These are phyloP conservation scores for Melanotaenia nigrans DNA, from an alignment of 2,797 vertebrate species.

Conservation along the genomic window DNA sequence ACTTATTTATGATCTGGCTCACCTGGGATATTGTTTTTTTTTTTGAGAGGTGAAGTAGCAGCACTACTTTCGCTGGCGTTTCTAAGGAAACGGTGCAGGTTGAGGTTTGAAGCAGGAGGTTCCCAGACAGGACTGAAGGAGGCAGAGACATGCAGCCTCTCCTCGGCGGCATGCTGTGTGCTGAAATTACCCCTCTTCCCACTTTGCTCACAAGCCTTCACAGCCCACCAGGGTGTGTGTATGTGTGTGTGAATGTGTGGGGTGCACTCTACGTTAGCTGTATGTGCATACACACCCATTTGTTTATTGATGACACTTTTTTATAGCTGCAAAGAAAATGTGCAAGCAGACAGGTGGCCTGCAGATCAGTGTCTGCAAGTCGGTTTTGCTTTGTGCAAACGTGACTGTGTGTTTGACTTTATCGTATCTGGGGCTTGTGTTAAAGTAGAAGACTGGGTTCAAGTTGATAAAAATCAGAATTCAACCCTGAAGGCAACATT, in stretches of 20 bases:
- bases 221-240: slow-evolving; percentile 61
- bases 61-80: slow-evolving; percentile 39
- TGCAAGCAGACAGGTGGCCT: slow-evolving; percentile 16
- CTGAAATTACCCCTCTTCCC: slow-evolving; percentile 63
- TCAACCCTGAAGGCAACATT: slow-evolving; percentile 35
- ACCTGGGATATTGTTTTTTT: slow-evolving; percentile 46
- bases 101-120: slow-evolving; percentile 23
- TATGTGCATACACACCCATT: slow-evolving; percentile 40
- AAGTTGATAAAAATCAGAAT: slow-evolving; percentile 43
- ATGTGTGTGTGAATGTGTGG: slow-evolving; percentile 28
- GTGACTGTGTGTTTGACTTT: not conserved
- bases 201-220: slow-evolving; percentile 60
- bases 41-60: slow-evolving; percentile 40
- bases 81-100: slow-evolving; percentile 43
- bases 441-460: slow-evolving; percentile 9
- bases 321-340: slow-evolving; percentile 32
- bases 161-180: slow-evolving; percentile 61
- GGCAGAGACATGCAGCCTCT: slow-evolving; percentile 65
- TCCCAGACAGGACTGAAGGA: slow-evolving; percentile 60
- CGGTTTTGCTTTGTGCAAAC: not conserved
- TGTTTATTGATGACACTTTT: slow-evolving; percentile 59
- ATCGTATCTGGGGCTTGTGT: not conserved
- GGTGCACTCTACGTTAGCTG: slow-evolving; percentile 29
- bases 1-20: slow-evolving; percentile 60
- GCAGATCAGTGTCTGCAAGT: slow-evolving; percentile 5